Base-by-base conservation (phyloP, 2,797 vertebrate genomes). In the Hyperoplus lanceolatus region DNA sequence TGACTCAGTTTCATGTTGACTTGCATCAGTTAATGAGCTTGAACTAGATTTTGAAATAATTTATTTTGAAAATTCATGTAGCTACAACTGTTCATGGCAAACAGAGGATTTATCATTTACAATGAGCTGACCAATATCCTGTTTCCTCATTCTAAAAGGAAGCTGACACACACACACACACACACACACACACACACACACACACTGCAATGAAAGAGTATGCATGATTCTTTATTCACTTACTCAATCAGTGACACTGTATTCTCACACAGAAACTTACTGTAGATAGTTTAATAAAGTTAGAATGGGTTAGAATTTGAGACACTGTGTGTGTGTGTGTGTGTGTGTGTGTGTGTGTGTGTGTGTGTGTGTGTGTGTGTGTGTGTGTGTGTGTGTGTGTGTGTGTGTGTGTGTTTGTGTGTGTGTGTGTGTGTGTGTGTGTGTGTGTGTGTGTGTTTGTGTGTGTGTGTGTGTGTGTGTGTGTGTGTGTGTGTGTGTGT, bases 21-120 rank as follows among this genome's bases (percentile, higher is more conserved):
- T 53, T 8, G 29, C 45, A 62, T 79, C 45, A 49, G 42, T 14
- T 36, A 78, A 78, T 60, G 0, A 72, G 71, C 38, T 36, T 70
- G 49, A 78, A 51, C 75, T 59, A 54, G n/a, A 70, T 81, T 79
- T 57, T 45, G 65, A 64, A 65, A 45, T 64, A 79, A 70, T 3
- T 29, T 29, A 29, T 29, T 29, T 29, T 29, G 29, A 29, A 29
- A 29, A 29, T 29, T 29, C 29, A 6, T 49, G 13, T 49, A 49
- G 46, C 46, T 50, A 50, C 49, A 50, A n/a, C 49, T 29, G 18
- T 0, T 18, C 49, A 51, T 51, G 8, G 18, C 9, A 53, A 29
- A 29, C 29, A 29, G 29, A 29, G 29, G 29, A 29, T 29, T 29
- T 29, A 3, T 29, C 29, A 29, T 29, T 29, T 29, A 29, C 3